A percentile compares a stretch with the other conserved stretches of the same genome.
phyloP scores from a whole-genome alignment of 2,797 vertebrate genomes.

The Erethizon dorsatum region DNA sequence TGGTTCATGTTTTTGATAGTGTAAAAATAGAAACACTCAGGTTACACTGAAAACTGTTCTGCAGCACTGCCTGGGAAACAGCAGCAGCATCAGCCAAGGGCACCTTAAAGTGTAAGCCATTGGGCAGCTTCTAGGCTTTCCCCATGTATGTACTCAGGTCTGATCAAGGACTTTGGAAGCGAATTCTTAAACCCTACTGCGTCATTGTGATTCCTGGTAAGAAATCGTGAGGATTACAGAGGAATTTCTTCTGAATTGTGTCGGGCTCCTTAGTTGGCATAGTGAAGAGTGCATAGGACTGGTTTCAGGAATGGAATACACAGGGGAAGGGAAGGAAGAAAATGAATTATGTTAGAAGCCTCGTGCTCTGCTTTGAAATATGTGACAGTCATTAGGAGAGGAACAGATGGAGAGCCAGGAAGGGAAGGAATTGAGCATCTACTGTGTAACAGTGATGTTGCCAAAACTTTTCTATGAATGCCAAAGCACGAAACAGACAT shows the following conservation, averaged over 20 bases:
- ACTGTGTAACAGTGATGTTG: neutral
- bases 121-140: neutral
- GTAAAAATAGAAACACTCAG: neutral
- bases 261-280: neutral
- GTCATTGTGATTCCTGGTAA: neutral
- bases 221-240: neutral
- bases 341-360: neutral
- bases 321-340: neutral
- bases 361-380: neutral
- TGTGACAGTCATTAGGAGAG: neutral
- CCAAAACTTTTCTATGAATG: neutral
- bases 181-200: neutral
- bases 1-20: neutral
- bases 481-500: neutral
- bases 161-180: neutral
- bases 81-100: neutral
- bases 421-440: neutral
- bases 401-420: neutral
- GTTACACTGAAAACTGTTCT: neutral
- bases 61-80: neutral
- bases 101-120: neutral
- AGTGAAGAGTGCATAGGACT: neutral
- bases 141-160: neutral
- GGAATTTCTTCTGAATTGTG: slow-evolving; percentile 9
- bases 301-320: slow-evolving; percentile 30